phyloP scores from a whole-genome alignment of 2,888 invertebrate species.

The Sturmia bella region DNA sequence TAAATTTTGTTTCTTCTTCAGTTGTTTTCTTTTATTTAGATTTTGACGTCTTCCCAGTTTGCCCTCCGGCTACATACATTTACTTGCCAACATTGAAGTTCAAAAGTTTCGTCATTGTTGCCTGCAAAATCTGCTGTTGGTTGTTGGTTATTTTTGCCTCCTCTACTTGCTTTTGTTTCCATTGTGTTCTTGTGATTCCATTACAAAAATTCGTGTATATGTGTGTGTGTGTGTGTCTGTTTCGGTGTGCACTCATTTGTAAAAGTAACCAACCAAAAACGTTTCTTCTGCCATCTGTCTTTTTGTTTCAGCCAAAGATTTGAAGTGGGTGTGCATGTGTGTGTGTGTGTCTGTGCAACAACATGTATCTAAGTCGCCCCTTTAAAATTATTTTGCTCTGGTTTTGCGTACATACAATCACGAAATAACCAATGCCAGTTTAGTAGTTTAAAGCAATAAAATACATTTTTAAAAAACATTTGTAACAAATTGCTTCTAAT shows the following conservation, averaged over 20 bases:
- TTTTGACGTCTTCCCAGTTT: constrained; percentile 27
- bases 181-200: constrained; percentile 55
- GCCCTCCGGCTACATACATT: constrained; percentile 29
- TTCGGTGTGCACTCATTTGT: constrained; percentile 65
- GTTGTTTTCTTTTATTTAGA: background rate
- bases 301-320: constrained; percentile 31
- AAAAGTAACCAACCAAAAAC: constrained; percentile 79
- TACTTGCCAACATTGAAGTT: constrained; percentile 46
- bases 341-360: background rate
- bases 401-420: constrained; percentile 15
- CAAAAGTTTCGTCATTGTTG: constrained; percentile 52
- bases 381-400: constrained; percentile 41
- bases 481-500: constrained; percentile 29
- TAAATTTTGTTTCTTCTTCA: constrained; percentile 57
- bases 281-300: constrained; percentile 72
- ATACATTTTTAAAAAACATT: constrained; percentile 60
- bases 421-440: constrained; percentile 48
- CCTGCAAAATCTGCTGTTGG: constrained; percentile 38
- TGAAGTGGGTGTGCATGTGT: constrained; percentile 55
- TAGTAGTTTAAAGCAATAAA: background rate
- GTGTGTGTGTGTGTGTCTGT: constrained; percentile 14
- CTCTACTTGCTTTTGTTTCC: constrained; percentile 69
- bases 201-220: constrained; percentile 25
- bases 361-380: constrained; percentile 9
- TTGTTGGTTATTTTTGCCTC: constrained; percentile 40